These are phyloP conservation scores for Elachura formosa DNA, from an alignment of 2,113 vertebrate genomes.

Conservation along the genomic window DNA sequence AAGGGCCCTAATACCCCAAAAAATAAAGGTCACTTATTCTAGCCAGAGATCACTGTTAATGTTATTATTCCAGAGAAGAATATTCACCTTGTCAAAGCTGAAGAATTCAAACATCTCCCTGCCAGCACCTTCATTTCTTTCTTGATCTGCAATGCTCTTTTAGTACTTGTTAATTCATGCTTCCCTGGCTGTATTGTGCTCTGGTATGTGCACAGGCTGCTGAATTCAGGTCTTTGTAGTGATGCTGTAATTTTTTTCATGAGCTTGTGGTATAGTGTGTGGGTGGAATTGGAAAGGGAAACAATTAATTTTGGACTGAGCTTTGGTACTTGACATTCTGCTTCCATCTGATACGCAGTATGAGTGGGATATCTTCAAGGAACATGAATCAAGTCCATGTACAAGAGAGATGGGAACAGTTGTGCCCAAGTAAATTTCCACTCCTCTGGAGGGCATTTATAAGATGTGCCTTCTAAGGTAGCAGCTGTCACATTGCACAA, in stretches of 20 bases:
- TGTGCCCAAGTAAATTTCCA: slow-evolving; percentile 31
- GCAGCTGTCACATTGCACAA: neutral
- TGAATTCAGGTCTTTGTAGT: slow-evolving; percentile 24
- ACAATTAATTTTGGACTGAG: slow-evolving; percentile 56
- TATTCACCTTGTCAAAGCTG: neutral
- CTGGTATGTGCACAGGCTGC: neutral
- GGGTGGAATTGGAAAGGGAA: slow-evolving; percentile 51
- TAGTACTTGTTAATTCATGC: slow-evolving; percentile 30
- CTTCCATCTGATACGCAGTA: slow-evolving; percentile 43
- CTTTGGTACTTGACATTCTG: slow-evolving; percentile 56
- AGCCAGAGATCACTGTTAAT: neutral
- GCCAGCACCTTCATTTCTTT: neutral
- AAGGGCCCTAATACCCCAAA: neutral
- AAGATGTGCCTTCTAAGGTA: neutral
- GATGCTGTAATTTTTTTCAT: slow-evolving; percentile 19
- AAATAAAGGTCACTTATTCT: neutral
- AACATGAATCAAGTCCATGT: neutral
- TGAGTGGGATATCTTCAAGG: slow-evolving; percentile 33
- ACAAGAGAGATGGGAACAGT: neutral
- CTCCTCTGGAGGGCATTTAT: neutral
- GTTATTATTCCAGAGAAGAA: neutral
- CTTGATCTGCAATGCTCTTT: neutral
- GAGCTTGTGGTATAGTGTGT: slow-evolving; percentile 4
- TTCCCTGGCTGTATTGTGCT: neutral
- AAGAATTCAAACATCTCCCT: neutral